Conservation (phyloP, 1,140 invertebrate genomes). For the Bacillus rossius region DNA sequence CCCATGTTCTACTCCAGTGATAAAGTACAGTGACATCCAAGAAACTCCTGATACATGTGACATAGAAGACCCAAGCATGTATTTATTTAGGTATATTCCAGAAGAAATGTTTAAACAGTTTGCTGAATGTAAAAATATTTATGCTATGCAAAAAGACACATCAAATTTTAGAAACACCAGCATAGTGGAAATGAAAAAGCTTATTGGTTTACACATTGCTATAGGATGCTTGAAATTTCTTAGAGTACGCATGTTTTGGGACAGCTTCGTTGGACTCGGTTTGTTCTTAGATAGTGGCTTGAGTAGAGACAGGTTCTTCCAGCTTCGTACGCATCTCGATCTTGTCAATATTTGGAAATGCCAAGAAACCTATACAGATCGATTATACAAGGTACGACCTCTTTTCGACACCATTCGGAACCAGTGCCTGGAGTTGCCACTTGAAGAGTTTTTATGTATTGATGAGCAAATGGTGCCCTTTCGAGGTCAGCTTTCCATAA, state of each 20-base stretch:
- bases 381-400: constrained; percentile 12
- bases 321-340: not conserved
- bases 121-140: too few species aligned
- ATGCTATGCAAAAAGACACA: too few species aligned
- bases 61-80: too few species aligned
- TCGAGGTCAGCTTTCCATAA: constrained; percentile 21
- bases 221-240: constrained; percentile 8
- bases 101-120: too few species aligned
- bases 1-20: too few species aligned
- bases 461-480: constrained; percentile 34
- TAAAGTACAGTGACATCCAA: too few species aligned
- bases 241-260: constrained; percentile 5
- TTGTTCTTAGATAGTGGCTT: constrained; percentile 6
- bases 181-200: too few species aligned
- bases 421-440: not conserved
- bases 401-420: constrained; percentile 11
- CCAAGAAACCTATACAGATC: not conserved
- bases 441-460: constrained; percentile 21
- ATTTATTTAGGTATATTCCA: too few species aligned
- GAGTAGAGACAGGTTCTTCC: constrained; percentile 9
- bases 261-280: not conserved
- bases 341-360: not conserved
- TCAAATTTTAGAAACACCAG: too few species aligned
- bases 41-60: too few species aligned
- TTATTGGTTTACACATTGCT: not conserved